Evolutionary conservation across 2,888 invertebrate species (phyloP), one percentile per base, ranked within the genome.

Genomic region (Suillia variegata): DNA sequence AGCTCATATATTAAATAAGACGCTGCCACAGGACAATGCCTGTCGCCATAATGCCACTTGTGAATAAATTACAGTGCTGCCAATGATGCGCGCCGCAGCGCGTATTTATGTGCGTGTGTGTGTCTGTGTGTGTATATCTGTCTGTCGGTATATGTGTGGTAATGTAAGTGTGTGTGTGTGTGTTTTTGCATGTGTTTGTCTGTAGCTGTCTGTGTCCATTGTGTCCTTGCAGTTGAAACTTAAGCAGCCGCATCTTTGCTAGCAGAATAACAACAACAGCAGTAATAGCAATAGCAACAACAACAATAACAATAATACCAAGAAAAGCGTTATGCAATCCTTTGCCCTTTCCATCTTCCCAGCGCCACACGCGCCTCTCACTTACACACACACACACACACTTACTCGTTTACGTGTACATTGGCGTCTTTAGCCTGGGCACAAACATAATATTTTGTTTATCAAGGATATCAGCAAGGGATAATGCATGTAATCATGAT

Each of bases 11-110:
- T 26, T 26, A 26, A 26, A 26, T 10, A 38, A n/a, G 38, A 33
- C 15, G 24, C 38, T 54, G 54, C n/a, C n/a, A n/a, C 56, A 53
- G 50, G 59, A 60, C 59, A 58, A 64, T 60, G 58, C 53, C 56
- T 64, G 62, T 62, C 62, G 60, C 62, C 62, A 62, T 64, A 62
- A 60, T 62, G 62, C 62, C 62, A 60, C 64, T 64, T 60, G 62
- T 64, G 62, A 64, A 64, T 64, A 62, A 64, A 60, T 64, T 64
- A 64, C 59, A 57, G 24, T 15, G 50, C 50, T 50, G 50, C 50
- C 50, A 50, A 50, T 50, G 50, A 50, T 26, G 50, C 50, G 24
- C 24, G n/a, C n/a, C n/a, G n/a, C n/a, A n/a, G n/a, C n/a, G n/a
- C n/a, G n/a, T n/a, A n/a, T n/a, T n/a, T 31, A 31, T 31, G 31